These are phyloP conservation scores for Gymnocheta viridis DNA, from an alignment of 2,888 invertebrate genomes.

Conservation along the genomic window DNA sequence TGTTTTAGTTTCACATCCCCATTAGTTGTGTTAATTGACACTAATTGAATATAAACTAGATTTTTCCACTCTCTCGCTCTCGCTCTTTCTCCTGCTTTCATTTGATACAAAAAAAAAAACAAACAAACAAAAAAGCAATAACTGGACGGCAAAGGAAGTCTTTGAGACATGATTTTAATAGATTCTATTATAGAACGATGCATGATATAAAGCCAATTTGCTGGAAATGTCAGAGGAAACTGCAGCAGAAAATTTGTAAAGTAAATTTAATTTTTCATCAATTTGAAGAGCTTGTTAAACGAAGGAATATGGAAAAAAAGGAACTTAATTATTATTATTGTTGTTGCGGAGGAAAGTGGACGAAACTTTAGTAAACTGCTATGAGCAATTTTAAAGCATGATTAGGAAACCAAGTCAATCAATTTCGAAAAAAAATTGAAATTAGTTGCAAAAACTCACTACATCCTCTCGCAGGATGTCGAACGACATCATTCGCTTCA, in stretches of 20 bases:
- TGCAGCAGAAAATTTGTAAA: neutral
- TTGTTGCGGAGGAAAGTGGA: no score
- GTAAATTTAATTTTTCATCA: constrained; percentile 3
- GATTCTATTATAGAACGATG: constrained; percentile 1
- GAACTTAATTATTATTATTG: neutral
- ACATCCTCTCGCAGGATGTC: no score
- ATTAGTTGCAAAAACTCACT: no score
- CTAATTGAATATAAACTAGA: constrained; percentile 63
- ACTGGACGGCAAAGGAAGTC: constrained; percentile 14
- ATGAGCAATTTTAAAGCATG: no score
- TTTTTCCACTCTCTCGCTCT: neutral
- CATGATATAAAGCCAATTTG: neutral
- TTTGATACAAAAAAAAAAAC: neutral
- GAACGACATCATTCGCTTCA: no score
- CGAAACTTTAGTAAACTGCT: no score
- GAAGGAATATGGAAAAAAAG: neutral
- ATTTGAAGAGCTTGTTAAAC: neutral
- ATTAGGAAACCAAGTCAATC: no score
- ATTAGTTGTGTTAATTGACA: constrained; percentile 62
- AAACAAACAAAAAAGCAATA: neutral
- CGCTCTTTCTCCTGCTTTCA: neutral
- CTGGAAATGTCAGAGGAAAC: neutral
- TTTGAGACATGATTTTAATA: constrained; percentile 30
- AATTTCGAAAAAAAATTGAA: no score
- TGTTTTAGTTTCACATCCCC: constrained; percentile 25